Evolutionary conservation across 2,888 invertebrate species (phyloP).

Genomic region (Caenorhabditis parvicauda): DNA sequence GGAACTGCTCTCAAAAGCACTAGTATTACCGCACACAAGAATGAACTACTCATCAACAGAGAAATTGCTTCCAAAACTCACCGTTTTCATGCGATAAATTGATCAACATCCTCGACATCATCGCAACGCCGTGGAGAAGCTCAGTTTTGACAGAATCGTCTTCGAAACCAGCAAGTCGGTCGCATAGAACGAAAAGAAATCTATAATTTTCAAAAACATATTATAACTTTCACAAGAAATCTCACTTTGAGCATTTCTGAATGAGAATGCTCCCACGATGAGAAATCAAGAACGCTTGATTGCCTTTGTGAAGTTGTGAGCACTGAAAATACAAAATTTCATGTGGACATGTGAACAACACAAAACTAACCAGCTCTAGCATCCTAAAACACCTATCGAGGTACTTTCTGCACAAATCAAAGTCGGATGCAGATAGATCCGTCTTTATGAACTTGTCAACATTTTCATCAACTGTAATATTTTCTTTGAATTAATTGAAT

Average conservation of each 20-base stretch:
- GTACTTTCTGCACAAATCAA: no score
- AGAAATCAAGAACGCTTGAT: slow-evolving; percentile 52
- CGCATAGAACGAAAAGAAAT: slow-evolving; percentile 14
- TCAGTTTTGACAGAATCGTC: slow-evolving; percentile 13
- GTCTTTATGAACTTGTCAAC: slow-evolving; percentile 6
- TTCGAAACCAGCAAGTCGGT: slow-evolving; percentile 7
- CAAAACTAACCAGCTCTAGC: slow-evolving; percentile 40
- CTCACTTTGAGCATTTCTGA: slow-evolving; percentile 39
- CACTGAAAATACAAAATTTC: slow-evolving; percentile 23
- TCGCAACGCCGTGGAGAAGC: slow-evolving; percentile 32
- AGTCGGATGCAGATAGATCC: background rate
- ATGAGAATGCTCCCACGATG: slow-evolving; percentile 46
- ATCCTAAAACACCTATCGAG: slow-evolving; percentile 53
- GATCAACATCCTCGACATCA: slow-evolving; percentile 47
- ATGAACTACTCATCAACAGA: background rate
- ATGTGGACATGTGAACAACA: slow-evolving; percentile 2
- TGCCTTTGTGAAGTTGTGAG: slow-evolving; percentile 47
- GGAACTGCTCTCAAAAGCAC: background rate
- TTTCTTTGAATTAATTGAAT: background rate
- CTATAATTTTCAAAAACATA: slow-evolving; percentile 15
- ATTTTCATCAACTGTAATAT: slow-evolving; percentile 25
- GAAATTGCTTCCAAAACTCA: slow-evolving; percentile 8
- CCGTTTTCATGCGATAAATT: slow-evolving; percentile 56
- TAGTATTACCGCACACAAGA: background rate
- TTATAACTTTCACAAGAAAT: background rate